phyloP scores from a whole-genome alignment of 2,888 invertebrate genomes.

The Isotomurus palustris region DNA sequence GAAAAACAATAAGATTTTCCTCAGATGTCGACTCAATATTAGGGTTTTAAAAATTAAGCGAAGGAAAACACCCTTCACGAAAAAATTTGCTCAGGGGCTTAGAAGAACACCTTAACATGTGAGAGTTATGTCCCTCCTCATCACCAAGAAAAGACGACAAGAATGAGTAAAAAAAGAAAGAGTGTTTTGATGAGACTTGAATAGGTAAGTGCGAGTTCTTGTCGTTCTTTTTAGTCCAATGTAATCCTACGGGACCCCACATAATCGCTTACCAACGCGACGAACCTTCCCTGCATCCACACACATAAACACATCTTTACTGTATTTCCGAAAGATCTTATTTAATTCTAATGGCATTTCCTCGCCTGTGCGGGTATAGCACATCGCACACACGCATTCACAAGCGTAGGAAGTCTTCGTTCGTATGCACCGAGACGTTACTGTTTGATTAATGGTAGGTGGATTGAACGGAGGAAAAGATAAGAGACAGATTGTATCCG shows the following conservation, averaged over 20 bases:
- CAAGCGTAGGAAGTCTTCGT: neutral
- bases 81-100: constrained; percentile 1
- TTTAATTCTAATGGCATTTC: too few relatives aligned
- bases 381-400: too few relatives aligned
- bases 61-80: too few relatives aligned
- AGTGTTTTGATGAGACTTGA: neutral
- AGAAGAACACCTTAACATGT: neutral
- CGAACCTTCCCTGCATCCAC: neutral
- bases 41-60: too few relatives aligned
- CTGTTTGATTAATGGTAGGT: neutral
- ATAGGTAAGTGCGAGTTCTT: neutral
- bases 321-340: neutral
- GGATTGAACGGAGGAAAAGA: neutral
- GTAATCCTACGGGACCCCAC: neutral
- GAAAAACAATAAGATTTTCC: too few relatives aligned
- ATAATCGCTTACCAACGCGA: neutral
- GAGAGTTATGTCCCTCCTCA: neutral
- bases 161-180: too few relatives aligned
- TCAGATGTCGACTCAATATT: too few relatives aligned
- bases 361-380: too few relatives aligned
- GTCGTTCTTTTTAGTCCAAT: neutral
- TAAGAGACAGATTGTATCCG: neutral
- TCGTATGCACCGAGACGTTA: too few relatives aligned
- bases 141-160: too few relatives aligned
- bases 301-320: neutral